Evolutionary conservation across 2,888 invertebrate species (phyloP), one percentile per base, ranked within the genome.

Genomic region (Acanthococcus lagerstroemiae): DNA sequence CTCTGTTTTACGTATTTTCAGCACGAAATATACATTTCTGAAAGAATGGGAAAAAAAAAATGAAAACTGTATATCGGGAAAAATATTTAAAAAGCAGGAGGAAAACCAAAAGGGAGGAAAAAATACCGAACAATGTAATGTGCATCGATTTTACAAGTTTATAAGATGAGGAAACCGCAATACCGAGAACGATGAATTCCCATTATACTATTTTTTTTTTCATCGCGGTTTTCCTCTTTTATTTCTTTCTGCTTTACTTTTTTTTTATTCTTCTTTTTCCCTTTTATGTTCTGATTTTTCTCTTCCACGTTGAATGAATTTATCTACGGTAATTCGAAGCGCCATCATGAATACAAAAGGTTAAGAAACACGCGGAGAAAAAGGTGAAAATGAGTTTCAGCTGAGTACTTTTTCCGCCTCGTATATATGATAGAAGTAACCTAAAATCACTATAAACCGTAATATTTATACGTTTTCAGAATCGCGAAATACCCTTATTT

Each of bases 61-160:
- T n/a, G n/a, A n/a, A n/a, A n/a, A n/a, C n/a, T 37, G 37, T 9
- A 37, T 9, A 37, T 7, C 7, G 37, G 7, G 37, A 37, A 37
- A 37, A 37, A 7, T 37, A 37, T 37, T 9, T 37, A 7, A 12
- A 37, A 37, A 12, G 15, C 9, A 50, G 17, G 17, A 50, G 17
- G 17, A 50, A 50, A 19, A 50, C 12, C 50, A 1, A 50, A 19
- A 9, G 17, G 21, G 17, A 50, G 21, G 21, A 21, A 50, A 50
- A 48, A 50, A n/a, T 9, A n/a, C 50, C 9, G 50, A 50, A 50
- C 50, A 50, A 50, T 50, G 17, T 50, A n/a, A 50, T 50, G 50
- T 50, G 50, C 21, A 50, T 50, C 50, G 50, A 50, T 50, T 50
- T 50, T 50, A 50, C 50, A 50, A 50, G 50, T 50, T 50, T 50